Evolutionary conservation across 2,797 vertebrate genomes (phyloP).

Genomic region (Poecilia wingei): DNA sequence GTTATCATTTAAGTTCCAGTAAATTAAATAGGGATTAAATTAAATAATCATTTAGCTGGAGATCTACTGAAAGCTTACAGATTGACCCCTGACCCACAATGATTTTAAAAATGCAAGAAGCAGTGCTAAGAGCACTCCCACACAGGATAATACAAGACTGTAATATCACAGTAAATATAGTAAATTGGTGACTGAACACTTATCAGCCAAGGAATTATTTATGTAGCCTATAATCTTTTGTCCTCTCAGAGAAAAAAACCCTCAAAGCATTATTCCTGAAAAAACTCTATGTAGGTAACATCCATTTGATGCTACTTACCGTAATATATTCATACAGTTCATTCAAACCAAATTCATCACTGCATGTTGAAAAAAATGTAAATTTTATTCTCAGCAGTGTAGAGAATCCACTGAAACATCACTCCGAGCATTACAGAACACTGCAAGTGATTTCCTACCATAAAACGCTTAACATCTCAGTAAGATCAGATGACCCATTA

Average conservation of each 20-base stretch:
- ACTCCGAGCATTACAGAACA: constrained; percentile 41
- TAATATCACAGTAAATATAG: constrained; percentile 31
- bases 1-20: constrained; percentile 13
- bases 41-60: constrained; percentile 22
- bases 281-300: constrained; percentile 27
- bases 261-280: constrained; percentile 13
- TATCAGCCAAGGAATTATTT: constrained; percentile 27
- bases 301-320: constrained; percentile 37
- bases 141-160: constrained; percentile 27
- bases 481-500: constrained; percentile 43
- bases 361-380: constrained; percentile 30
- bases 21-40: constrained; percentile 25
- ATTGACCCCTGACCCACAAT: constrained; percentile 16
- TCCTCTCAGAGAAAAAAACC: constrained; percentile 13
- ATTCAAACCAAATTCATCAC: constrained; percentile 33
- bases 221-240: constrained; percentile 24
- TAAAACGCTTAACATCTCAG: constrained; percentile 26
- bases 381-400: constrained; percentile 32
- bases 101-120: constrained; percentile 22
- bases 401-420: constrained; percentile 38
- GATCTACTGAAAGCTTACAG: constrained; percentile 23
- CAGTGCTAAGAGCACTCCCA: constrained; percentile 23
- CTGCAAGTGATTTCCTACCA: constrained; percentile 35
- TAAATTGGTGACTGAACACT: constrained; percentile 34
- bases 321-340: constrained; percentile 33